phyloP scores from a whole-genome alignment of 2,113 vertebrate species.

The Formicarius rufipectus region DNA sequence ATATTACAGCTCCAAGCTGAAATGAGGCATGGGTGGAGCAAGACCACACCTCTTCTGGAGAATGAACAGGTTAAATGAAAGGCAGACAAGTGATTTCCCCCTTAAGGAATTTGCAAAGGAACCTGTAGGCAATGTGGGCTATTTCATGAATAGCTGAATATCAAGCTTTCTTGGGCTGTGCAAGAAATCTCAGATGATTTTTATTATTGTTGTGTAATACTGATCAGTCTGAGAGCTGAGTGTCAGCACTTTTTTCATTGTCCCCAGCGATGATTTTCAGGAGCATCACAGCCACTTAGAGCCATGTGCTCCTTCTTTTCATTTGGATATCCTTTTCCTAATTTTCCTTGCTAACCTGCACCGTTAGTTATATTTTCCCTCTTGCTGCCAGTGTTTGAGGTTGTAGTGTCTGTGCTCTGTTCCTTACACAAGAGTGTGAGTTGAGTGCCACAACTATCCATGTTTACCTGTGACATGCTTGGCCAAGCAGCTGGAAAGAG shows the following conservation, averaged over 20 bases:
- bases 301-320: not conserved
- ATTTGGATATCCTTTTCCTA: not conserved
- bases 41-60: not conserved
- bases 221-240: not conserved
- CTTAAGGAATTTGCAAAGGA: not conserved
- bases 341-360: not conserved
- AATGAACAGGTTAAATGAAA: not conserved
- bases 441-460: not conserved
- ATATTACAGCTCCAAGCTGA: not conserved
- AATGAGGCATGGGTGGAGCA: not conserved
- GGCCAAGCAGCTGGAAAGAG: not conserved
- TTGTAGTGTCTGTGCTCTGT: not conserved
- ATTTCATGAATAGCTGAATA: not conserved
- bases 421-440: rapidly evolving
- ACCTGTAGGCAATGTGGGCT: not conserved
- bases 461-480: rapidly evolving
- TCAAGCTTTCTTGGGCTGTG: not conserved
- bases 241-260: not conserved
- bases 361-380: not conserved
- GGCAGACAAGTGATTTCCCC: not conserved
- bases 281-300: rapidly evolving
- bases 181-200: not conserved
- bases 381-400: not conserved
- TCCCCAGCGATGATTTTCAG: not conserved
- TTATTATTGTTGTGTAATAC: not conserved